Evolutionary conservation across 2,113 vertebrate species (phyloP), one percentile per base, ranked within the genome.

Genomic region (Athene noctua): DNA sequence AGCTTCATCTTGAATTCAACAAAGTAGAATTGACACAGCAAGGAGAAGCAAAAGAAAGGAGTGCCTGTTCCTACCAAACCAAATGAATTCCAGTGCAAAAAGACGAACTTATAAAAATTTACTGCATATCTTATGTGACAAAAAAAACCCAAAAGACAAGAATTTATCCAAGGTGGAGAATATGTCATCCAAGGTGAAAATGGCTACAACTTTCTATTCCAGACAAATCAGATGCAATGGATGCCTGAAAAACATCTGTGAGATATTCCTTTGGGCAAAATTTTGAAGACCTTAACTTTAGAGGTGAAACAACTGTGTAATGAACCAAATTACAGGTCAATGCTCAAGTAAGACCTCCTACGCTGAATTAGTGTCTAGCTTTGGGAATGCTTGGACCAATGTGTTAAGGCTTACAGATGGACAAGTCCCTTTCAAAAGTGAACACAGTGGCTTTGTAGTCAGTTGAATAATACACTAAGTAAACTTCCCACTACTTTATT

Each of bases 21-120:
- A 4, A 82, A 54, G 27, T 6, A 61, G 16, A 91, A 74, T 2
- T 46, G 78, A 93, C 30, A 63, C 12, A 86, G 65, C 40, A 80
- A 95, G 80, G 88, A 95, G 94, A 95, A 95, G 94, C 88, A 95
- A 97, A 97, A 89, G 73, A 92, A 96, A 91, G 65, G 34, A 87
- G 52, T 75, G 80, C 54, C 65, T 30, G 3, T 44, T 73, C 57
- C 70, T 79, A 30, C 12, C 67, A 88, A 94, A 94, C 19, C 66
- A 85, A 95, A 73, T 15, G 1, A 89, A 91, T 75, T 38, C 25
- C 49, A 75, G 52, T 1, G 17, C 13, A 49, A 63, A 58, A 85
- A 75, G 40, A 62, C 4, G 13, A 90, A 86, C 10, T 72, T 79
- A 36, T 1, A 29, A 52, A 89, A 93, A 71, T 18, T 32, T 49